Base-by-base conservation (phyloP, 2,888 invertebrate species). In the Apamea sordens region DNA sequence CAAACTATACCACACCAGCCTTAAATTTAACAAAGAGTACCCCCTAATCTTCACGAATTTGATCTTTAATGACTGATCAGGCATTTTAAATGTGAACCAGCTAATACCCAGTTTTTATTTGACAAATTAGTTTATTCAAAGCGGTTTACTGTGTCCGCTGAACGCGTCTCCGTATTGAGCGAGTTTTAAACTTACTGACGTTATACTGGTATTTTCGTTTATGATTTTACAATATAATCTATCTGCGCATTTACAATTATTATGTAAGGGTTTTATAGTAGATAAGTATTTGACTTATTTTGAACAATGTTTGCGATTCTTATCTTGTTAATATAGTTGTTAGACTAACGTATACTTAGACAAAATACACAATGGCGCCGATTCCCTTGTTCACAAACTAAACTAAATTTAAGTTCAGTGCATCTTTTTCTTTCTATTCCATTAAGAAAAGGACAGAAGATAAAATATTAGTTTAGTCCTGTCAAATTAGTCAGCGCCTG, bases 1-100 rank as follows among this genome's bases (percentile, higher is more conserved):
- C 67, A 86, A 59, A 67, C 77, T 82, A 41, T 86, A 70, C 67
- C 61, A 80, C 63, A 76, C 36, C 32, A 85, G 28, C 28, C 86
- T 78, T n/a, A 85, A 73, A 53, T 76, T 67, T 41, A 87, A 21
- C 24, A 87, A 76, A 0, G 86, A 79, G 18, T 56, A 80, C 0
- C 86, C 86, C 21, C 68, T 61, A 0, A 87, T 65, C 18, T 65
- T 82, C 13, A 85, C 28, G 18, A 10, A 24, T 69, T 76, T 77
- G 5, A 80, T 36, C 11, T 76, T 77, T 21, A 65, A 18, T 18
- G 63, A 0, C 15, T 41, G 61, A 10, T 15, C 21, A 18, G 24
- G 0, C 82, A 76, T 82, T 64, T 61, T 47, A 15, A 50, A 64
- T 15, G n/a, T 50, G 6, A 11, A 21, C 21, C 53, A 21, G 21